Evolutionary conservation across 30 jellyfish, hydroid and myxozoan species (phyloP).

Genomic region (Mastigias papua): DNA sequence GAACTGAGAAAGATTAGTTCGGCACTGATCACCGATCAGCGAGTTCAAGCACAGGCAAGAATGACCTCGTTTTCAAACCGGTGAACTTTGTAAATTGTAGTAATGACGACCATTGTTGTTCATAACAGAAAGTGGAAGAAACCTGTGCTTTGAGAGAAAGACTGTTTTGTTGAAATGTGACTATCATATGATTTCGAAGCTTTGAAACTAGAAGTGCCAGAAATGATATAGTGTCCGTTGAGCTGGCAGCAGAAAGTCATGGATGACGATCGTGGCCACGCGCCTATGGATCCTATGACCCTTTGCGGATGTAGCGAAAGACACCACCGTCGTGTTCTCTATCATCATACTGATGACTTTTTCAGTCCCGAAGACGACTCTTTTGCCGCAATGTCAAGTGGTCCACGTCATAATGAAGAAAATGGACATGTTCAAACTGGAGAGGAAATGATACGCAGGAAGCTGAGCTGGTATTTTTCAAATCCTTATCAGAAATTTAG

Average conservation of each 20-base stretch:
- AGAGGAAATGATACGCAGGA: slow-evolving; percentile 74
- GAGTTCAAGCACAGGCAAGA: too few species aligned
- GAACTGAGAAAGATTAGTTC: too few species aligned
- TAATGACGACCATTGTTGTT: too few species aligned
- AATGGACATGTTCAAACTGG: slow-evolving; percentile 30
- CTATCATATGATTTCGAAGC: background rate
- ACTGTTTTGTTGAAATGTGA: too few species aligned
- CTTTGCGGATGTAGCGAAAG: slow-evolving; percentile 65
- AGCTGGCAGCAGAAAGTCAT: background rate
- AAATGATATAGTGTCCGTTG: background rate
- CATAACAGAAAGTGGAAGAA: too few species aligned
- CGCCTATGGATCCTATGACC: slow-evolving; percentile 62
- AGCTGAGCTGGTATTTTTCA: slow-evolving; percentile 88
- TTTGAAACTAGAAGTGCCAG: background rate
- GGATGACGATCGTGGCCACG: slow-evolving; percentile 25
- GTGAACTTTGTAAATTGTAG: too few species aligned
- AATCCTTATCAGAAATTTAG: slow-evolving; percentile 92
- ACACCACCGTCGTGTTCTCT: slow-evolving; percentile 51
- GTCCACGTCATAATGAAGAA: slow-evolving; percentile 36
- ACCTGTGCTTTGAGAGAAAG: too few species aligned
- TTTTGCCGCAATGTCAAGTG: slow-evolving; percentile 15
- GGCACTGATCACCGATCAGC: too few species aligned
- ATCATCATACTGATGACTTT: slow-evolving; percentile 35
- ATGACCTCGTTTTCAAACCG: too few species aligned
- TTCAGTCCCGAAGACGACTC: slow-evolving; percentile 9